Evolutionary conservation across 2,888 invertebrate species (phyloP), one percentile per base, ranked within the genome.

Genomic region (Podotricha telesiphe): DNA sequence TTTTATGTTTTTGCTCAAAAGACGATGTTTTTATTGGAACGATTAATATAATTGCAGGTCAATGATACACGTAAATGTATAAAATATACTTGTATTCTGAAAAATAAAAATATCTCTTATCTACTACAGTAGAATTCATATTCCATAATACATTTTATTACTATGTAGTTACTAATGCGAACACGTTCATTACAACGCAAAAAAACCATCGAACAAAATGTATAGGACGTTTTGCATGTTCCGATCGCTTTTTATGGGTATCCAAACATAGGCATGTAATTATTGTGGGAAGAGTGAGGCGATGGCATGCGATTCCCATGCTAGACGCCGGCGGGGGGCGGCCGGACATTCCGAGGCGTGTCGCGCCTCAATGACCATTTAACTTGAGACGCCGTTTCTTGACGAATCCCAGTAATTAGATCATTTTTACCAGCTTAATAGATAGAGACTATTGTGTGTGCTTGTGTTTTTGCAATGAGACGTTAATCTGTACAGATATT

Each of bases 341-440:
- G 72, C 73, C 74, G 67, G 75, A 72, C 77, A 78, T 78, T 78
- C 77, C 77, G 68, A 68, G n/a, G 73, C 74, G 66, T 70, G 75
- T 70, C 69, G 71, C 65, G 66, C 47, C 20, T 53, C 22, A n/a
- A n/a, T n/a, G n/a, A n/a, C n/a, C n/a, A n/a, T n/a, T n/a, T n/a
- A n/a, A n/a, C n/a, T n/a, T n/a, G n/a, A n/a, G n/a, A n/a, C n/a
- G n/a, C n/a, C n/a, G n/a, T n/a, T n/a, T n/a, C n/a, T n/a, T n/a
- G n/a, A n/a, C n/a, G n/a, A n/a, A n/a, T n/a, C n/a, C 19, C 47
- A 11, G 19, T 48, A 50, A 22, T 62, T 62, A 62, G 47, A 37
- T 6, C 13, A 42, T 42, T 42, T 42, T 13, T 42, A 42, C 13
- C 28, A 1, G 13, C n/a, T 42, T 42, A 42, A 42, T 42, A 42